These are phyloP conservation scores for Cricetomys ansorgei DNA, from an alignment of 2,113 vertebrate genomes.

Conservation along the genomic window DNA sequence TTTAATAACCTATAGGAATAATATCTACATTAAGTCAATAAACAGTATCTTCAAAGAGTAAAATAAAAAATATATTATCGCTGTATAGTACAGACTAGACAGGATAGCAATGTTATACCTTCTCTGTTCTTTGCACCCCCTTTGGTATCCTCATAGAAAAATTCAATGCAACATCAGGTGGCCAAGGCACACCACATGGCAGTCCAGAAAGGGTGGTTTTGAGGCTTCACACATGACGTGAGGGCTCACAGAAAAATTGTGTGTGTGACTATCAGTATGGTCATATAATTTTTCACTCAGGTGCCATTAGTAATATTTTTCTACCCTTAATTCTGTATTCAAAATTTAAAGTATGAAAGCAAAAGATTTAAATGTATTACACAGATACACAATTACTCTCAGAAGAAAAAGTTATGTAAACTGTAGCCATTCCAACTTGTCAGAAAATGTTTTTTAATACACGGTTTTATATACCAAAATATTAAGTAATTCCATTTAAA, in stretches of 20 bases:
- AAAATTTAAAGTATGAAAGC: conserved; percentile 27
- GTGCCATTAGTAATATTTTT: neutral
- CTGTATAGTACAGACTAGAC: neutral
- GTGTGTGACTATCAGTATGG: neutral
- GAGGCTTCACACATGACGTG: neutral
- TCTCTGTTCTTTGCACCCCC: neutral
- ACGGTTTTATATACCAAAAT: neutral
- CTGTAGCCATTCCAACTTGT: neutral
- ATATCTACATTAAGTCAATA: conserved; percentile 90
- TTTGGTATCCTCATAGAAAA: neutral
- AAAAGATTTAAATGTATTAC: neutral
- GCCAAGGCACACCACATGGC: neutral
- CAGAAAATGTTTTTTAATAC: conserved; percentile 19
- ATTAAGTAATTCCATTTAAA: neutral
- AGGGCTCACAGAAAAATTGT: neutral
- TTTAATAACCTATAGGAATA: conserved; percentile 87
- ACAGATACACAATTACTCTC: neutral
- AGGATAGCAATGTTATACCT: neutral
- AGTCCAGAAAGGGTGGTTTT: neutral
- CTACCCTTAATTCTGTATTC: neutral
- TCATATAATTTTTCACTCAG: neutral
- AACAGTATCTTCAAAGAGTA: conserved; percentile 86
- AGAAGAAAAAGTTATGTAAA: neutral
- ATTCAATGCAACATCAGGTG: neutral
- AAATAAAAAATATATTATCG: neutral